A percentile compares a stretch with the other conserved stretches of the same genome.
phyloP scores from a whole-genome alignment of 2,888 invertebrate species.

The Tolmerus cingulatus region DNA sequence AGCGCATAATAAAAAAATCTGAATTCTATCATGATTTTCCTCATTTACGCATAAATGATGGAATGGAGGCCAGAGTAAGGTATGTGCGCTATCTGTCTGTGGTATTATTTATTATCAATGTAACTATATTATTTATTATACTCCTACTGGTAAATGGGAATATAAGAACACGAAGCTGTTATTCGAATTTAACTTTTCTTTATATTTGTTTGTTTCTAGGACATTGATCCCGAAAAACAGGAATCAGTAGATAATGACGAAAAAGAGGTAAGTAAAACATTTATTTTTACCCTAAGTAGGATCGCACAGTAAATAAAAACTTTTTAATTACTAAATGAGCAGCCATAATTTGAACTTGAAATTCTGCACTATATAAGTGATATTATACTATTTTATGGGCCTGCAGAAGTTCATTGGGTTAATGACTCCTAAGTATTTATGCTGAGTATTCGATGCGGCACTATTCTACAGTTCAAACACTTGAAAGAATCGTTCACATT shows the following conservation, averaged over 20 bases:
- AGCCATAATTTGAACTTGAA: background rate
- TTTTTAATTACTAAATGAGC: background rate
- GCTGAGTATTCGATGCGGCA: background rate
- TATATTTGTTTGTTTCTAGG: conserved; percentile 63
- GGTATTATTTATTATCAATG: too few relatives aligned
- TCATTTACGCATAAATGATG: too few relatives aligned
- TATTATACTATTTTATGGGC: background rate
- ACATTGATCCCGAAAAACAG: conserved; percentile 76
- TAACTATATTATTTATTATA: too few relatives aligned
- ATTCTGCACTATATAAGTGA: background rate
- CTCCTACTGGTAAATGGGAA: too few relatives aligned
- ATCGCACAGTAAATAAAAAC: background rate
- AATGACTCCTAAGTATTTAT: background rate
- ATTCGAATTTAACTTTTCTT: background rate
- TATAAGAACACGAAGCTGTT: background rate
- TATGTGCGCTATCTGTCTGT: too few relatives aligned
- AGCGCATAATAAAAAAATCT: too few relatives aligned
- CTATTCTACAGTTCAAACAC: background rate
- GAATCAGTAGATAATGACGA: conserved; percentile 64
- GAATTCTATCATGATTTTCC: too few relatives aligned
- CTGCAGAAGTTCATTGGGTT: background rate
- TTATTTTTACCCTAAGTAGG: conserved; percentile 36
- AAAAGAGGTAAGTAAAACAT: conserved; percentile 64
- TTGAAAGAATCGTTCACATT: background rate
- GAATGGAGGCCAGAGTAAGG: too few relatives aligned